Evolutionary conservation across 2,113 vertebrate species (phyloP), one percentile per base, ranked within the genome.

Genomic region (Dromaius novaehollandiae): DNA sequence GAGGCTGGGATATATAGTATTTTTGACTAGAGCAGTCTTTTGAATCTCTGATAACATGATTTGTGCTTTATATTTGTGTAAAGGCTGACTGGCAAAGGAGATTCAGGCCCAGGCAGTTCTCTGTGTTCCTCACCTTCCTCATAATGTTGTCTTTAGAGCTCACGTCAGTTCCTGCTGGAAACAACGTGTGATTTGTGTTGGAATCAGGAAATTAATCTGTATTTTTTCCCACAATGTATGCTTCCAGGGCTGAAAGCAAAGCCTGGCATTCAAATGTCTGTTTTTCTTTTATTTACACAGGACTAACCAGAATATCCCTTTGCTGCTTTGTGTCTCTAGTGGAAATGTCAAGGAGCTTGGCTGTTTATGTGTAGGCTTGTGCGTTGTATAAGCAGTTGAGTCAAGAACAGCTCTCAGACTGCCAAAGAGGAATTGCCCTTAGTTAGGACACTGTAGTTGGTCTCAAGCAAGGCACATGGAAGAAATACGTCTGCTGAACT

Each of bases 351-450:
- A 28, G 58, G 34, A 66, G 66, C 38, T 73, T 30, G 20, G 38
- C 38, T 19, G 65, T 36, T 6, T 13, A 44, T 20, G 6, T 32
- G 25, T 44, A 18, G 36, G 32, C 48, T 70, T 34, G 14, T n/a
- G 11, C 24, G 44, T 14, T 0, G 2, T 65, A 55, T 13, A 22
- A 20, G 20, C 8, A 1, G 0, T 60, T 32, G 53, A 63, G n/a
- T n/a, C 0, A 10, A 75, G 66, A 20, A 82, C n/a, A 61, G 17
- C 71, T 36, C 88, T 82, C 1, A 4, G 26, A 6, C 56, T 25
- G 42, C 24, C 15, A 13, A 30, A 36, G 36, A 69, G 42, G 56
- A 56, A 8, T 28, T 30, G 65, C 22, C 50, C 14, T 66, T 66
- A 15, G 28, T 73, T 60, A 42, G 58, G 70, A 26, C 0, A 1